phyloP scores from a whole-genome alignment of 2,113 vertebrate genomes.

The Oncorhynchus nerka region DNA sequence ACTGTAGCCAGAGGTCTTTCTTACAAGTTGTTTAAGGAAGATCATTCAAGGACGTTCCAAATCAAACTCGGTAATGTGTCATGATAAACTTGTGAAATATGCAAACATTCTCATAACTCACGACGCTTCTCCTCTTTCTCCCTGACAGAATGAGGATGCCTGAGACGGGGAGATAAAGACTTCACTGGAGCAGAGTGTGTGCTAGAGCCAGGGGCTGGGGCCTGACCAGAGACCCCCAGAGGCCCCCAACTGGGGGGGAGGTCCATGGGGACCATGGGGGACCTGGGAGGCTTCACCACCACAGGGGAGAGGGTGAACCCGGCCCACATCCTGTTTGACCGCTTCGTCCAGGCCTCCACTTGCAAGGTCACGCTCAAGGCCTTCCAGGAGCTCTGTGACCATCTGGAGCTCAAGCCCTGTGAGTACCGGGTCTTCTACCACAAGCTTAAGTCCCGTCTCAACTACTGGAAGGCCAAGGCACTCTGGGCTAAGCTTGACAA shows the following conservation, averaged over 20 bases:
- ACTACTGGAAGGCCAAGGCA: slow-evolving; percentile 99
- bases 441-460: slow-evolving; percentile 96
- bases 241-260: slow-evolving; percentile 49
- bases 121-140: neutral
- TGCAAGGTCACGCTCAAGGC: slow-evolving; percentile 94
- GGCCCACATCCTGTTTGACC: slow-evolving; percentile 90
- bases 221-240: slow-evolving; percentile 39
- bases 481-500: slow-evolving; percentile 97
- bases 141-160: slow-evolving; percentile 60
- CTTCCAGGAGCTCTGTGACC: slow-evolving; percentile 95
- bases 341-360: slow-evolving; percentile 93
- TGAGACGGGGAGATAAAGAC: slow-evolving; percentile 60
- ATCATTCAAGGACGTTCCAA: neutral
- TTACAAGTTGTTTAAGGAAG: neutral
- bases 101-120: neutral
- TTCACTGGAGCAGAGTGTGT: slow-evolving; percentile 30
- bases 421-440: slow-evolving; percentile 94
- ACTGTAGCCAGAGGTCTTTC: neutral
- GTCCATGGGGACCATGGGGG: slow-evolving; percentile 70
- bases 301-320: slow-evolving; percentile 74
- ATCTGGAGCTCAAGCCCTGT: slow-evolving; percentile 87
- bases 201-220: slow-evolving; percentile 44
- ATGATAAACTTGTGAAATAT: neutral
- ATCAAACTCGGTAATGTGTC: neutral
- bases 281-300: slow-evolving; percentile 55